Evolutionary conservation across 2,113 vertebrate species (phyloP).

Genomic region (Eudorcas thomsonii): DNA sequence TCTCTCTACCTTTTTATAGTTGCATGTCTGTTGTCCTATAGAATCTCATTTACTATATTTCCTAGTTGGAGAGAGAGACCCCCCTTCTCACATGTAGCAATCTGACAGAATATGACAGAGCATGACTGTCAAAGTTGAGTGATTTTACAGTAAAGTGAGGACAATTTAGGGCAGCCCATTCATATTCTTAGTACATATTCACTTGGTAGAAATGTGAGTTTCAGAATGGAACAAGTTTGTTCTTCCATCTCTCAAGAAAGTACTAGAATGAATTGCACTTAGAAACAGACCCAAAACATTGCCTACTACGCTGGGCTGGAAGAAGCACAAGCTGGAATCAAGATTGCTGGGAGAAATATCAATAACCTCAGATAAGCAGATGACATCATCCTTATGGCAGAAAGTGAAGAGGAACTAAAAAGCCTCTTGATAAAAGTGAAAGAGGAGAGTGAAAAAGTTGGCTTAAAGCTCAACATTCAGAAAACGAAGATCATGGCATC

Average conservation of each 20-base stretch:
- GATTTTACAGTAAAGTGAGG: neutral
- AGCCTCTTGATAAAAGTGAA: too few species aligned
- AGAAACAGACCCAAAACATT: neutral
- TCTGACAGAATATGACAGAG: neutral
- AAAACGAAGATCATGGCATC: too few species aligned
- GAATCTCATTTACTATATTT: neutral
- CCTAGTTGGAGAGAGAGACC: neutral
- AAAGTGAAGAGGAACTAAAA: too few species aligned
- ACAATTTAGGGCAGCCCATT: rapidly evolving
- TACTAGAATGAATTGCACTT: neutral
- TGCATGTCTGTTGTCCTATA: neutral
- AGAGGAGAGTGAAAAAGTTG: too few species aligned
- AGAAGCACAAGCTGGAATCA: too few species aligned
- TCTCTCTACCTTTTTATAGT: neutral
- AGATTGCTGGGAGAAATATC: too few species aligned
- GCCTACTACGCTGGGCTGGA: too few species aligned
- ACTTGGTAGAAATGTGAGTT: neutral
- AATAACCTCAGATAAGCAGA: too few species aligned
- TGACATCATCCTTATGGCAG: too few species aligned
- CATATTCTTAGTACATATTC: neutral
- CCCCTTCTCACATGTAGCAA: neutral
- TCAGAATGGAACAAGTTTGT: neutral
- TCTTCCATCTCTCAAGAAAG: neutral
- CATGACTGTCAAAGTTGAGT: neutral
- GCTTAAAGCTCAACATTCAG: too few species aligned